Conservation (phyloP, 2,113 vertebrate genomes). For the Garra rufa region DNA sequence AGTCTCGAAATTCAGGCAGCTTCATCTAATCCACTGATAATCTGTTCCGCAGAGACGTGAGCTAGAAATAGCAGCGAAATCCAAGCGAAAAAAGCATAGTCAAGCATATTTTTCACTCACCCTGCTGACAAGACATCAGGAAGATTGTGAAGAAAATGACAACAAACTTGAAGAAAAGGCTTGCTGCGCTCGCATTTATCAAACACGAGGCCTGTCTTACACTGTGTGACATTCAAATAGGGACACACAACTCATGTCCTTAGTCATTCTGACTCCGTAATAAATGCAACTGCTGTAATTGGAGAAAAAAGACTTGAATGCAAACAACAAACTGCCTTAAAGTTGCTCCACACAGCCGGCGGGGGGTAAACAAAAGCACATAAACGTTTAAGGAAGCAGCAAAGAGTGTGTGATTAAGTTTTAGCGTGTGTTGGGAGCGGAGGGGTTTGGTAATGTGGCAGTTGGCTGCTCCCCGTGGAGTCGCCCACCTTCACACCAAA, state of each 20-base stretch:
- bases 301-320: neutral
- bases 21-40: slow-evolving; percentile 67
- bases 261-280: slow-evolving; percentile 9
- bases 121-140: slow-evolving; percentile 56
- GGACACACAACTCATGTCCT: slow-evolving; percentile 38
- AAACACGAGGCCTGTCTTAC: slow-evolving; percentile 32
- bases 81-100: slow-evolving; percentile 49
- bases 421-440: slow-evolving; percentile 1
- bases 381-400: neutral
- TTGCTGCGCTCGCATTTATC: slow-evolving; percentile 54
- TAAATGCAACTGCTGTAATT: slow-evolving; percentile 29
- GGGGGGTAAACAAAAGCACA: neutral
- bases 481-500: slow-evolving; percentile 39
- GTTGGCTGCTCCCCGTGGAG: slow-evolving; percentile 31
- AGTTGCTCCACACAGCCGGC: slow-evolving; percentile 1
- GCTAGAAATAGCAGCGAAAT: slow-evolving; percentile 50
- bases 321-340: slow-evolving; percentile 7
- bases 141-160: slow-evolving; percentile 55
- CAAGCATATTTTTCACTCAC: slow-evolving; percentile 53
- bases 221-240: slow-evolving; percentile 37
- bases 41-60: slow-evolving; percentile 57
- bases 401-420: slow-evolving; percentile 26
- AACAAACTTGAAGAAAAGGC: slow-evolving; percentile 51
- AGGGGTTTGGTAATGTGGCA: slow-evolving; percentile 33
- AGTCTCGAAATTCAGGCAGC: slow-evolving; percentile 32